A percentile compares a stretch with the other conserved stretches of the same genome.
Evolutionary conservation across 2,888 invertebrate species (phyloP).

Genomic region (Teleiodes luculella): DNA sequence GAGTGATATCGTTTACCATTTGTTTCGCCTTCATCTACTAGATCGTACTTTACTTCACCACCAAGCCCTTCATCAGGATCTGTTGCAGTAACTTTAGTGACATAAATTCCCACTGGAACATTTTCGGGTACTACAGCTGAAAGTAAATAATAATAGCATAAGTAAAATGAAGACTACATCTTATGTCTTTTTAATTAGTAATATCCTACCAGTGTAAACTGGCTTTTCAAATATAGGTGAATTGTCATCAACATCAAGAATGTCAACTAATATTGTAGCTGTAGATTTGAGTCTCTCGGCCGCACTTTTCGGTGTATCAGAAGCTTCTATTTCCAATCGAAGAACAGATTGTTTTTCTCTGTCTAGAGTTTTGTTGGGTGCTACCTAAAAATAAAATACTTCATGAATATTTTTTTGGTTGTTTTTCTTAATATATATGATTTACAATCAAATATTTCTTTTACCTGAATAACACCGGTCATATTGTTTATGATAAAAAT

Average conservation of each 20-base stretch:
- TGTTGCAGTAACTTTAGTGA: slow-evolving; percentile 83
- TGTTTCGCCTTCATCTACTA: slow-evolving; percentile 85
- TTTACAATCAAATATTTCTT: neutral
- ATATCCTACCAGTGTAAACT: slow-evolving; percentile 73
- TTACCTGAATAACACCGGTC: slow-evolving; percentile 83
- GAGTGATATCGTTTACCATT: too few relatives aligned
- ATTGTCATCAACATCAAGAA: slow-evolving; percentile 89
- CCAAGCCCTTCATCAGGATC: slow-evolving; percentile 88
- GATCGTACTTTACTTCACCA: slow-evolving; percentile 84
- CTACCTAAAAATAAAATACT: slow-evolving; percentile 55
- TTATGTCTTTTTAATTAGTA: neutral
- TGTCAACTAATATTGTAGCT: slow-evolving; percentile 82
- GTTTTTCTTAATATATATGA: neutral
- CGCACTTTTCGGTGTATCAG: slow-evolving; percentile 85
- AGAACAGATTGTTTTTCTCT: slow-evolving; percentile 85
- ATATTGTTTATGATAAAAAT: slow-evolving; percentile 84
- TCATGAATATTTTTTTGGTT: neutral
- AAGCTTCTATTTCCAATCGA: slow-evolving; percentile 84
- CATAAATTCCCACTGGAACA: slow-evolving; percentile 81
- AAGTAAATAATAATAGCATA: slow-evolving; percentile 26
- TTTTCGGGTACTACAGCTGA: slow-evolving; percentile 88
- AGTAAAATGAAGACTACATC: neutral
- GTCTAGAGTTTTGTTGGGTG: slow-evolving; percentile 83
- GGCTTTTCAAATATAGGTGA: slow-evolving; percentile 82
- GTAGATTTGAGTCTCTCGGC: slow-evolving; percentile 82